Conservation (phyloP, 2,113 vertebrate genomes). For the human (Homo sapiens) region DNA sequence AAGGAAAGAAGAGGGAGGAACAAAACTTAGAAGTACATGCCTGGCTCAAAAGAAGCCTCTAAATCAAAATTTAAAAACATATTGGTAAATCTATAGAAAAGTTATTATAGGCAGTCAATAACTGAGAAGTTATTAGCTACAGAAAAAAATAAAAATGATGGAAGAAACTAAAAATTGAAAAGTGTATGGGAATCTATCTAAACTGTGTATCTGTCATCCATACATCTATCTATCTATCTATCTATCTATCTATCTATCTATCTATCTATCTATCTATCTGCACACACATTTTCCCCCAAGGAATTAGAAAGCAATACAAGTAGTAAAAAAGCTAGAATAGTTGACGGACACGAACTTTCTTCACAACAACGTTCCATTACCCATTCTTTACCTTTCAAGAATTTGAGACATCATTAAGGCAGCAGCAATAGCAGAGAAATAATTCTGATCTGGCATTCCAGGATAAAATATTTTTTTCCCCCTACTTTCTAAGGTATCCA, state of each 20-base stretch:
- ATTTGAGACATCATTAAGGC: background rate
- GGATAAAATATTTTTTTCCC: background rate
- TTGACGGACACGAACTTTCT: background rate
- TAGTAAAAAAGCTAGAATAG: background rate
- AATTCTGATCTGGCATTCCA: background rate
- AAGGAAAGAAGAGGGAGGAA: background rate
- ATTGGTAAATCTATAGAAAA: background rate
- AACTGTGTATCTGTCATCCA: too few relatives aligned
- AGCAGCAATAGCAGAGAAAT: background rate
- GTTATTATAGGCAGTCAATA: background rate
- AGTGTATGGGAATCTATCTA: background rate
- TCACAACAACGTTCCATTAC: background rate
- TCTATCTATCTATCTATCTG: too few relatives aligned
- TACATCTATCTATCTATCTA: background rate
- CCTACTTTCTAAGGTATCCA: background rate
- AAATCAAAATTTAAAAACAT: background rate
- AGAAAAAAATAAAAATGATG: background rate
- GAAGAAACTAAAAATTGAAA: background rate
- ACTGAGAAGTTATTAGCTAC: background rate
- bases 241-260: background rate
- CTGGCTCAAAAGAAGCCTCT: background rate
- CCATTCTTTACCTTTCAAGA: background rate
- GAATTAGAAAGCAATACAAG: background rate
- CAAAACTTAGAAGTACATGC: background rate
- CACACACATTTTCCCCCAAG: background rate